Base-by-base conservation (phyloP, 2,113 vertebrate genomes). In the Chrysemys picta region DNA sequence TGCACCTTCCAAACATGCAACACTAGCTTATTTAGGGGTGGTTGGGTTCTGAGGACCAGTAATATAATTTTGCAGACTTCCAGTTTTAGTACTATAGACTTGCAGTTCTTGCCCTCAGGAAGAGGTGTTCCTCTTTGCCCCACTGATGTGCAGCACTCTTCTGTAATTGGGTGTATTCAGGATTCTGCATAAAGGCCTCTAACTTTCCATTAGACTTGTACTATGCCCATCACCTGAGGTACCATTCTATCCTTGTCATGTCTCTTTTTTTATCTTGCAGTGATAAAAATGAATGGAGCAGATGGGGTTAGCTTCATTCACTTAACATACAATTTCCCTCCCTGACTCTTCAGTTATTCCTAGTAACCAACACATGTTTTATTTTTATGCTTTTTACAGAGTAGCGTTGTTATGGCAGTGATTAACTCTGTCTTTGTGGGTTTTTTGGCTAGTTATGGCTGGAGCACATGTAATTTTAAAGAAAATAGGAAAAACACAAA, bases 101-200 rank as follows among this genome's bases (percentile, higher is more conserved):
- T 29, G 25, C 11, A 56, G 59, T 83, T 94, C 69, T 90, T 91
- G 53, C 88, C n/a, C 75, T 80, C 29, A 22, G 83, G 22, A n/a
- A 21, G 21, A 31, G 31, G 49, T 84, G 35, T 16, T 42, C 16
- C 27, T 69, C 56, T 57, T 57, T 57, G 56, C 17, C 31, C 62
- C 50, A n/a, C 52, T 93, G 47, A 52, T 94, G 21, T 52, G 9
- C n/a, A 16, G 86, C 42, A 22, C 82, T 96, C 90, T 95, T 97
- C 83, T 65, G 91, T 85, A 53, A 35, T 31, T 92, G 75, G 79
- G 29, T 84, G 52, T 91, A n/a, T 88, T 92, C 78, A 89, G 90
- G 57, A 89, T 50, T 47, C 57, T 88, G 83, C 91, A 38, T 59
- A 80, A 95, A 65, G 78, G 45, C 72, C 85, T 96, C 38, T 83